These are phyloP conservation scores for Erebia palarica DNA, from an alignment of 2,888 invertebrate genomes.

Conservation along the genomic window DNA sequence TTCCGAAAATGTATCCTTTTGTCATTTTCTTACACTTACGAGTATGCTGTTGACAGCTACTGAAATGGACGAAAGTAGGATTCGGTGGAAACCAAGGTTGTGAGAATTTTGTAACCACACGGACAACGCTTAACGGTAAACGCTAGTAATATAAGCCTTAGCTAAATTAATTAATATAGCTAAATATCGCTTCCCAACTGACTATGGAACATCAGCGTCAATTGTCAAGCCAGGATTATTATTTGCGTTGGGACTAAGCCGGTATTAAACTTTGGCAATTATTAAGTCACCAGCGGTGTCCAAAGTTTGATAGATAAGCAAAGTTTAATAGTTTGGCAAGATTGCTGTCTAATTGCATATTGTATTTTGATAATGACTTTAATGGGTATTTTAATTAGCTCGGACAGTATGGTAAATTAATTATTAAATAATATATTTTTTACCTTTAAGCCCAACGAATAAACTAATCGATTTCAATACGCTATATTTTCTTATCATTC, in stretches of 20 bases:
- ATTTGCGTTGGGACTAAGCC: conserved; percentile 40
- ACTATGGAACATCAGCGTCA: conserved; percentile 7
- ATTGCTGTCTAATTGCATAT: conserved; percentile 6
- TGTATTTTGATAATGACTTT: background rate
- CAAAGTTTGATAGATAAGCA: conserved; percentile 46
- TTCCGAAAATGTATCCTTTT: too few relatives aligned
- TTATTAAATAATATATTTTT: background rate
- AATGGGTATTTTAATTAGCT: background rate
- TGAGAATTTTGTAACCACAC: too few relatives aligned
- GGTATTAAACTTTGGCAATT: conserved; percentile 48
- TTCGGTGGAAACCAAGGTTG: too few relatives aligned
- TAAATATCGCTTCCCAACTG: background rate
- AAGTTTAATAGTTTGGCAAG: conserved; percentile 40
- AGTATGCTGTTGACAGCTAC: too few relatives aligned
- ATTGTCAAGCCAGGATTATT: conserved; percentile 34
- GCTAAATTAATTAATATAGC: background rate
- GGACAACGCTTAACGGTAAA: too few relatives aligned
- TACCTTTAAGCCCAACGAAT: background rate
- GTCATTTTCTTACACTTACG: too few relatives aligned
- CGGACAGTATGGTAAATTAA: background rate
- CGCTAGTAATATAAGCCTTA: too few relatives aligned
- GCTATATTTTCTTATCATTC: too few relatives aligned
- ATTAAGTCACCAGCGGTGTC: conserved; percentile 46
- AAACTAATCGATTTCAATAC: background rate
- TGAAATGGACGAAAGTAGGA: too few relatives aligned